Base-by-base conservation (phyloP, 2,888 invertebrate genomes). In the Galeopsomyia nigrocyanea region DNA sequence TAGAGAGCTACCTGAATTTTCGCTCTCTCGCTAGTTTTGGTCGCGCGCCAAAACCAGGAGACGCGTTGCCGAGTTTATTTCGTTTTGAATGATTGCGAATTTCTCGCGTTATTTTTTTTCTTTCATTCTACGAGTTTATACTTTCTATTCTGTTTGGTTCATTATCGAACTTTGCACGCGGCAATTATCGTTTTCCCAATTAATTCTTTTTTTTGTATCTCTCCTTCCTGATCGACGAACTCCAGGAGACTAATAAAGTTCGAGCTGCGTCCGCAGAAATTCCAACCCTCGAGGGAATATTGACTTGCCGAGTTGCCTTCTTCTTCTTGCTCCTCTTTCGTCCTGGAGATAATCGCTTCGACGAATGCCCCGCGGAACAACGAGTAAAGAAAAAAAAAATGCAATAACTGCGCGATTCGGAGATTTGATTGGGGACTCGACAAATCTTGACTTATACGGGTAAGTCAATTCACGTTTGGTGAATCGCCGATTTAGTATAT, bases 31-130 rank as follows among this genome's bases (percentile, higher is more conserved):
- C n/a, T n/a, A 78, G 78, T 81, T 82, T 79, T 75, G 78, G 79
- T 80, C 79, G 75, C 74, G 73, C 68, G 75, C 73, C 77, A 79
- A 82, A 82, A 81, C 82, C 75, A 78, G 76, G 77, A 72, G 76
- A 79, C 76, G 71, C 75, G 80, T 47, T 21, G 0, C 10, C 0
- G 26, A 68, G 67, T 63, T 67, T 49, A 57, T 53, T 53, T n/a
- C 10, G 14, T 9, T 10, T 17, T n/a, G 10, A 51, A 63, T 63
- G 57, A 46, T 63, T 62, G 26, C 49, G 19, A 2, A 13, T 26
- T 26, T 6, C 21, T 60, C 26, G 50, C 10, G 49, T 5, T 21
- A 46, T 62, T 49, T 22, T 49, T 49, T 47, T 17, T 60, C 17
- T 47, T 16, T 9, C 21, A 7, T 61, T 39, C 47, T 26, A 21